Percentiles rank a stretch among this genome's conserved stretches.
Evolutionary conservation across 2,888 invertebrate species (phyloP).

Genomic region (Stenotaenia linearis): DNA sequence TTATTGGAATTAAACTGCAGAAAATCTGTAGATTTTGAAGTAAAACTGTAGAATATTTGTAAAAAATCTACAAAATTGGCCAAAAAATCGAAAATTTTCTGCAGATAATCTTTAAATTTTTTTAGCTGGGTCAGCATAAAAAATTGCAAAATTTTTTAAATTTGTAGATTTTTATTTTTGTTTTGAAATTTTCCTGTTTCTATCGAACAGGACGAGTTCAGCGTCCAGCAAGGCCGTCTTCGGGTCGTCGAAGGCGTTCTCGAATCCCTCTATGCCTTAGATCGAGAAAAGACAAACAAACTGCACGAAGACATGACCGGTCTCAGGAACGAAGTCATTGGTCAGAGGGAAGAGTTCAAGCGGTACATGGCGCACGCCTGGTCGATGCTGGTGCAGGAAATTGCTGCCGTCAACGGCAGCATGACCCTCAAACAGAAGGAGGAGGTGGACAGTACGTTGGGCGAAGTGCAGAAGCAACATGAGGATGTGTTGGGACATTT

Average conservation of each 20-base stretch:
- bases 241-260: not conserved
- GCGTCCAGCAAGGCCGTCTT: not conserved
- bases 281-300: not conserved
- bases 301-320: not conserved
- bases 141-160: too few species aligned
- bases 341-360: not conserved
- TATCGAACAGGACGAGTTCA: slow-evolving; percentile 22
- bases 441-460: slow-evolving; percentile 34
- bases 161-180: too few species aligned
- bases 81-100: too few species aligned
- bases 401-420: not conserved
- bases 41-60: too few species aligned
- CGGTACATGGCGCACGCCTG: not conserved
- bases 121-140: too few species aligned
- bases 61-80: too few species aligned
- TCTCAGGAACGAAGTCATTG: not conserved
- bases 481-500: slow-evolving; percentile 33
- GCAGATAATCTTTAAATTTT: too few species aligned
- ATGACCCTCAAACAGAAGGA: slow-evolving; percentile 31
- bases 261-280: not conserved
- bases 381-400: not conserved
- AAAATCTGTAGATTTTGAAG: too few species aligned
- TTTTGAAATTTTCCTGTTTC: too few species aligned
- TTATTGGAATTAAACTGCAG: too few species aligned
- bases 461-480: slow-evolving; percentile 35